Conservation (phyloP, 2,888 invertebrate genomes). For the Nipponacmea schrenckii region DNA sequence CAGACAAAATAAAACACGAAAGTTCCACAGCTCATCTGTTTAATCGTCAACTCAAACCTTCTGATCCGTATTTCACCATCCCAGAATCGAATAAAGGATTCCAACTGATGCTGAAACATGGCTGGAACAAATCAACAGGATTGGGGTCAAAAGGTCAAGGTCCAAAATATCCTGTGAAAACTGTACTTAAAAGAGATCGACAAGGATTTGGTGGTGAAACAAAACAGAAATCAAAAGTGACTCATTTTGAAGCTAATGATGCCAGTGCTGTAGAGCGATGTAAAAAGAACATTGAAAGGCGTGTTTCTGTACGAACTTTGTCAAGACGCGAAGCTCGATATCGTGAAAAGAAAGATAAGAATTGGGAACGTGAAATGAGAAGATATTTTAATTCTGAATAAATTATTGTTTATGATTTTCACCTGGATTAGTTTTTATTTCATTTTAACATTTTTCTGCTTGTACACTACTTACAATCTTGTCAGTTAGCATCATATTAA, state of each 20-base stretch:
- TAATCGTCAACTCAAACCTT: constrained; percentile 65
- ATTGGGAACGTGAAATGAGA: constrained; percentile 64
- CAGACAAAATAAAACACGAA: constrained; percentile 72
- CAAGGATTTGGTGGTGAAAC: constrained; percentile 75
- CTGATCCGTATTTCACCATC: constrained; percentile 74
- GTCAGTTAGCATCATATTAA: too few relatives aligned
- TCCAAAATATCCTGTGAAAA: constrained; percentile 81
- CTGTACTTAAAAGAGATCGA: constrained; percentile 79
- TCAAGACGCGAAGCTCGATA: constrained; percentile 46
- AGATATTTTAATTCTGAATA: constrained; percentile 39
- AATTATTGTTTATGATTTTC: background rate
- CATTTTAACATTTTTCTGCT: too few relatives aligned
- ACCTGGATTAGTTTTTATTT: too few relatives aligned
- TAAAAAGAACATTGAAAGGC: constrained; percentile 49
- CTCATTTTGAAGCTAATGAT: constrained; percentile 76
- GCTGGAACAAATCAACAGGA: constrained; percentile 82
- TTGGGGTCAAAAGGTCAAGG: constrained; percentile 80
- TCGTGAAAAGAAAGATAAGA: constrained; percentile 50
- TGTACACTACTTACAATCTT: too few relatives aligned
- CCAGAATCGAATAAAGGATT: constrained; percentile 80
- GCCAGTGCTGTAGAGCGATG: constrained; percentile 67
- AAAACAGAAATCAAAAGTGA: constrained; percentile 69
- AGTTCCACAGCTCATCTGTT: constrained; percentile 81
- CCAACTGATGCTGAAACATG: constrained; percentile 80
- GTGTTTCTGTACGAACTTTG: constrained; percentile 40